Evolutionary conservation across 53 echinoderm and acorn worm species (phyloP).

Genomic region (Luidia sarsii): DNA sequence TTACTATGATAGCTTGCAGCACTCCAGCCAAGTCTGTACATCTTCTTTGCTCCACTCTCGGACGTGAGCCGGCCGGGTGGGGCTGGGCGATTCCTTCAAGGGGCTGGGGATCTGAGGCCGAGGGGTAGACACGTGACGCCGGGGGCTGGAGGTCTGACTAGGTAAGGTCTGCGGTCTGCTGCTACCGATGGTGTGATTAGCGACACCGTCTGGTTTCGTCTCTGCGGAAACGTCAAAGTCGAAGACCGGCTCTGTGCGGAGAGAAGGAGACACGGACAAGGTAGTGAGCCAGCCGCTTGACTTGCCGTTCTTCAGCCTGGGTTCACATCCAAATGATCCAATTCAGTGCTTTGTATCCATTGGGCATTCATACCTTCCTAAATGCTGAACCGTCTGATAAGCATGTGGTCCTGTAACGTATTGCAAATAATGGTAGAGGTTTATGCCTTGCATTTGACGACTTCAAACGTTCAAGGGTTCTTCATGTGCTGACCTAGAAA

Average conservation of each 20-base stretch:
- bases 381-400: too few relatives aligned
- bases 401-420: too few relatives aligned
- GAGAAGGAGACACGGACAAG: too few relatives aligned
- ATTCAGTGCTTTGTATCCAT: too few relatives aligned
- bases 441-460: too few relatives aligned
- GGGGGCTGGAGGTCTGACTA: slow-evolving; percentile 29
- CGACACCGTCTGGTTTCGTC: neutral
- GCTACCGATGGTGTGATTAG: neutral
- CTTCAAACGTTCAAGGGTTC: too few relatives aligned
- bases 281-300: too few relatives aligned
- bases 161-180: slow-evolving; percentile 11
- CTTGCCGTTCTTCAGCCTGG: too few relatives aligned
- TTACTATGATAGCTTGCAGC: slow-evolving; percentile 34
- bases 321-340: too few relatives aligned
- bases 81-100: slow-evolving; percentile 19
- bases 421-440: too few relatives aligned
- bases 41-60: slow-evolving; percentile 65
- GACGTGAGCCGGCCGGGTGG: slow-evolving; percentile 36
- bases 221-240: slow-evolving; percentile 12
- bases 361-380: too few relatives aligned
- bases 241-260: slow-evolving; percentile 29
- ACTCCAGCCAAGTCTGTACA: slow-evolving; percentile 68
- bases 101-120: slow-evolving; percentile 35
- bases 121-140: slow-evolving; percentile 37
- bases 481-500: too few relatives aligned